These are phyloP conservation scores for Salvelinus alpinus DNA, from an alignment of 2,113 vertebrate genomes.

Conservation along the genomic window DNA sequence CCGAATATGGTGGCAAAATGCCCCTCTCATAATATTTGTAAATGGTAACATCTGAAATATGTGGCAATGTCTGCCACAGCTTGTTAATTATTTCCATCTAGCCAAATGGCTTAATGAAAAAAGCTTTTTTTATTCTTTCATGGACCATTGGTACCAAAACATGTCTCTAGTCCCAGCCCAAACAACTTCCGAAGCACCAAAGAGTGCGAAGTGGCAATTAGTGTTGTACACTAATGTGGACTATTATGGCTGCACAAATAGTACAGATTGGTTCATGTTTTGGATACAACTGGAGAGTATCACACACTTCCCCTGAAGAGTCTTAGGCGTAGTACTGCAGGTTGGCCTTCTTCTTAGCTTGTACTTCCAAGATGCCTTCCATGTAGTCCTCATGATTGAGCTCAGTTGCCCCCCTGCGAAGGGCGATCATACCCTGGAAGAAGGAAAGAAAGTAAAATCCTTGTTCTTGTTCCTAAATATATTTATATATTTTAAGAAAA, in stretches of 20 bases:
- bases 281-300: too few relatives aligned
- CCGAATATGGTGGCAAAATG: too few relatives aligned
- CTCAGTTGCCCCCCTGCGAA: constrained; percentile 93
- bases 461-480: too few relatives aligned
- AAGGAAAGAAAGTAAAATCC: not conserved
- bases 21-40: too few relatives aligned
- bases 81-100: not conserved
- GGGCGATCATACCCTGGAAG: constrained; percentile 91
- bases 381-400: constrained; percentile 99
- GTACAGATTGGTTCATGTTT: not conserved
- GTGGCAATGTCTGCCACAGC: too few relatives aligned
- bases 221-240: not conserved
- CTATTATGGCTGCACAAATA: not conserved
- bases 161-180: not conserved
- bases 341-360: constrained; percentile 99
- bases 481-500: too few relatives aligned
- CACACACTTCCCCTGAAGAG: constrained; percentile 3
- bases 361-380: constrained; percentile 98
- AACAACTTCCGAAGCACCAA: not conserved
- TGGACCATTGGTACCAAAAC: constrained; percentile 17
- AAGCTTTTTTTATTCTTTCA: constrained; percentile 11
- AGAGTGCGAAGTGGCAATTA: not conserved
- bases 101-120: not conserved
- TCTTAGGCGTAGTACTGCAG: constrained; percentile 95
- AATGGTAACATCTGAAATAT: too few relatives aligned